Base-by-base conservation (phyloP, 1,140 invertebrate species). In the Parasteatoda tepidariorum region DNA sequence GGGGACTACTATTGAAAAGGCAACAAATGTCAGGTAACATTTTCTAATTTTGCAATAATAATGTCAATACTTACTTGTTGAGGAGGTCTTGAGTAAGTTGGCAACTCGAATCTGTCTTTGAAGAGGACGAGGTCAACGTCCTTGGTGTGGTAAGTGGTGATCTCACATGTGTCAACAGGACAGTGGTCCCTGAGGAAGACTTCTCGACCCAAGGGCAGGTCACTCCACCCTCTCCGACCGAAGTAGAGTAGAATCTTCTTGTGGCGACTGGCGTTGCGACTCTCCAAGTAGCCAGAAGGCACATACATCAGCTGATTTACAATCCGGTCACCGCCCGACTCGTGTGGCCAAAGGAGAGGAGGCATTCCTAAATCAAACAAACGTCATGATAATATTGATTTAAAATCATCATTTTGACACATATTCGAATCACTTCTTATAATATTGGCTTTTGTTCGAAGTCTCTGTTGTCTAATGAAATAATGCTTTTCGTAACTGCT, bases 171-270 rank as follows among this genome's bases (percentile, higher is more conserved):
- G 86, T 92, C 92, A 1, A 95, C 93, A 0, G 94, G 94, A 86
- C 94, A 95, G 41, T 91, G 88, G 68, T 90, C 88, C 82, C 92
- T 91, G 34, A 92, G 88, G 88, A 96, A 95, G 5, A 92, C 90
- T 1, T 92, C 91, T 2, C 92, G 89, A 7, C 94, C 95, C 6
- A 92, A 88, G 84, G 92, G 93, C 6, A 94, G 92, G 67, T 94
- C 92, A 15, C 87, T 88, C 94, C 94, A 95, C 0, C 93, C 92
- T 1, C 92, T 92, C 85, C 96, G 90, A 0, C 95, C 95, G 86
- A 96, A 95, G 64, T 93, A 94, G 3, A 97, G 89, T 54, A 97
- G 89, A 85, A 98, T 97, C 83, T 93, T 94, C 89, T 97, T 97
- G 59, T 91, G 68, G 9, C 11, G 79, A 67, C 30, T 66, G 57